phyloP scores from a whole-genome alignment of 1,140 invertebrate species.

The Vollenhovia emeryi region DNA sequence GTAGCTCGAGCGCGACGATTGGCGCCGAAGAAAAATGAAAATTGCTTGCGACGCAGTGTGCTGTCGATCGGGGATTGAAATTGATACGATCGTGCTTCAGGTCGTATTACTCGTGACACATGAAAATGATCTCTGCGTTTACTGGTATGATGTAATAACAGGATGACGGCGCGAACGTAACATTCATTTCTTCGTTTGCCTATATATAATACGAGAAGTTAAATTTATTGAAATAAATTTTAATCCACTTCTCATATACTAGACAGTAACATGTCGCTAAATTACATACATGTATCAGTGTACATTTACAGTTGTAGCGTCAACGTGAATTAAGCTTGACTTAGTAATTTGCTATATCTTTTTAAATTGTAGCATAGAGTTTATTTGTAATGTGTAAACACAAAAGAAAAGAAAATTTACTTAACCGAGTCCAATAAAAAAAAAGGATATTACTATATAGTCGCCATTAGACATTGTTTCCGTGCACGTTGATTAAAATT shows the following conservation, averaged over 20 bases:
- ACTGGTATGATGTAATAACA: background rate
- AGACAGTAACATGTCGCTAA: background rate
- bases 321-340: background rate
- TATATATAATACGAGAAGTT: background rate
- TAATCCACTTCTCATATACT: background rate
- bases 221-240: conserved; percentile 8
- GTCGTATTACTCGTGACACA: background rate
- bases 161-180: background rate
- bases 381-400: background rate
- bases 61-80: background rate
- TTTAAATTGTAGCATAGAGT: background rate
- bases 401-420: background rate
- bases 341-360: background rate
- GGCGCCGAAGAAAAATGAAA: background rate
- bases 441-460: background rate
- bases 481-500: background rate
- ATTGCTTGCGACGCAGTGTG: background rate
- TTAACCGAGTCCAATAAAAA: background rate
- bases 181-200: background rate
- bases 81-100: background rate
- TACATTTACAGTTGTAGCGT: background rate
- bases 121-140: background rate
- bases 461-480: background rate
- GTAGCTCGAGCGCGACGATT: conserved; percentile 2
- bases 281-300: background rate